Evolutionary conservation across 2,888 invertebrate genomes (phyloP), one percentile per base, ranked within the genome.

Genomic region (Drosophila formosana): DNA sequence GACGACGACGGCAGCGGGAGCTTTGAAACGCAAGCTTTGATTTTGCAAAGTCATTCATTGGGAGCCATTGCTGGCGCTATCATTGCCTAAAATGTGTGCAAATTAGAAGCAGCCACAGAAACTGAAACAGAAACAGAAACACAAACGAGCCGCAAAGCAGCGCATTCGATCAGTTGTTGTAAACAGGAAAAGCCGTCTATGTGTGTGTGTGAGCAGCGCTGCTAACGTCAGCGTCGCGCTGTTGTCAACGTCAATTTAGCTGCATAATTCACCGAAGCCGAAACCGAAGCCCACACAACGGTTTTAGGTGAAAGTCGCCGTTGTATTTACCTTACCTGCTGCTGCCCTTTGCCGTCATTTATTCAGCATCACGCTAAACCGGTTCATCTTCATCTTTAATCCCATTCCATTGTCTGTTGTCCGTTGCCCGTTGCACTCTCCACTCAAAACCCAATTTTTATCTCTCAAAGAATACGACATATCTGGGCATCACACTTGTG

Each of bases 251-350:
- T 58, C 51, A 61, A 57, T 66, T 73, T 77, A 75, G 68, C 73
- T 78, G 69, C 60, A 58, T 67, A 58, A 74, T 64, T 43, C 45
- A 30, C 30, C 18, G 18, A 2, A 18, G 18, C 18, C 18, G 18
- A 18, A 18, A 53, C 32, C 18, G 18, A 8, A 37, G 6, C 39
- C 11, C 47, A 39, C 41, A 41, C 39, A 62, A 50, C 66, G n/a
- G 34, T 56, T 78, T 81, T 71, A 46, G 75, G 81, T 80, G 85
- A 82, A 87, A 87, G 85, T 84, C 81, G 64, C 39, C 11, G 34
- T 41, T 13, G 32, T 69, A 50, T 51, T 53, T 47, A 70, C 49
- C 57, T 18, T 18, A 18, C 18, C 18, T 69, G 78, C 79, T 37
- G n/a, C 37, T 37, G 37, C 76, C 70, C 69, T 62, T 65, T 64